Conservation (phyloP, 2,888 invertebrate species). For the Galerucella nymphaeae region DNA sequence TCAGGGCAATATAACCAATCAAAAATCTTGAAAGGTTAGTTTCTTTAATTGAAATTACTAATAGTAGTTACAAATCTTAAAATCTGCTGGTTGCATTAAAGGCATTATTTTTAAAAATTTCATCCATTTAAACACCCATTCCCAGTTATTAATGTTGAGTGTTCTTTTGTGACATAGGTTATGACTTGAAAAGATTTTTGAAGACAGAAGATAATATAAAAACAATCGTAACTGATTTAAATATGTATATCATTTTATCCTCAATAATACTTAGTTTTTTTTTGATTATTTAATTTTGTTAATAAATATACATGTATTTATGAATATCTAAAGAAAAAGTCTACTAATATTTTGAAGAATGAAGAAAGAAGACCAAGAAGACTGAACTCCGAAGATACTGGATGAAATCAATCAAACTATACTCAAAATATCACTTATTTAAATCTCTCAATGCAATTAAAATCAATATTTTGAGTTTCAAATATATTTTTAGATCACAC, state of each 20-base stretch:
- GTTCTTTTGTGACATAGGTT: background rate
- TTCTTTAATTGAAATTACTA: background rate
- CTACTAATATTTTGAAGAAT: background rate
- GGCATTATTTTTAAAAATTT: background rate
- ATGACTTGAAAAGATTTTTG: background rate
- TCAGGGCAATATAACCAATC: background rate
- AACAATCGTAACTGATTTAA: background rate
- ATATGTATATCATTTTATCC: background rate
- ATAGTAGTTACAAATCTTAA: background rate
- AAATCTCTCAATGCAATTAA: background rate
- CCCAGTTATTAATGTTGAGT: background rate
- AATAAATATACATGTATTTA: background rate
- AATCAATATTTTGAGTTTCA: background rate
- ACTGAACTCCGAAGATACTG: background rate
- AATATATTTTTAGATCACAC: constrained; percentile 22
- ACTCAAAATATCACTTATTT: background rate
- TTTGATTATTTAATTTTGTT: background rate
- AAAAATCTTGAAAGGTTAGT: constrained; percentile 7
- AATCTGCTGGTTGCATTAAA: background rate
- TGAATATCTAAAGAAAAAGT: background rate
- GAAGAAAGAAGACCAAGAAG: constrained; percentile 8
- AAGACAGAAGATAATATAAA: background rate
- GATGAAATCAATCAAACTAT: background rate
- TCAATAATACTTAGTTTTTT: background rate
- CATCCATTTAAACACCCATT: background rate